These are phyloP conservation scores for Mesaphorura yosii DNA, from an alignment of 1,140 invertebrate genomes.

Conservation along the genomic window DNA sequence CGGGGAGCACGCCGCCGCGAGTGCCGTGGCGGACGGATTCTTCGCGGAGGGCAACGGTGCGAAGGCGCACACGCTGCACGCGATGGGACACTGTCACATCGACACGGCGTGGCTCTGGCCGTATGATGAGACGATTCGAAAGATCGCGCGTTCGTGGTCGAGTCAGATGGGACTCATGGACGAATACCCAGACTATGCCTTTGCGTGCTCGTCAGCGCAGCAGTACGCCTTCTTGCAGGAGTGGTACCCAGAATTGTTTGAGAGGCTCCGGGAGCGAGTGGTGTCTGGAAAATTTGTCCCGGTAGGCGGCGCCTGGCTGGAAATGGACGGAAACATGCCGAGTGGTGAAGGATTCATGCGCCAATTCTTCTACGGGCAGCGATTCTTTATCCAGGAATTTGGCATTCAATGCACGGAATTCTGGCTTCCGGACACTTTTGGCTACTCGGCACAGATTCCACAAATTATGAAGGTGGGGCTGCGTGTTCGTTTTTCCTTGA, in stretches of 20 bases:
- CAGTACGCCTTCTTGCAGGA: constrained; percentile 45
- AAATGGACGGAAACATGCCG: constrained; percentile 47
- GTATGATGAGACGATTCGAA: constrained; percentile 45
- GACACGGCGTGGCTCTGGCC: constrained; percentile 47
- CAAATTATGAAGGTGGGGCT: constrained; percentile 40
- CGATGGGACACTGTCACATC: constrained; percentile 43
- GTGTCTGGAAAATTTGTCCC: constrained; percentile 40
- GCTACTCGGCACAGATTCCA: constrained; percentile 46
- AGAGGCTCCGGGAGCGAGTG: constrained; percentile 38
- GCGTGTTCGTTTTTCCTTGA: background rate
- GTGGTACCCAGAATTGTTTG: constrained; percentile 40
- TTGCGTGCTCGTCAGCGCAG: constrained; percentile 47
- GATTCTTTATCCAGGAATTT: constrained; percentile 44
- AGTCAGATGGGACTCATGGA: constrained; percentile 42
- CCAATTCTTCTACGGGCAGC: constrained; percentile 46
- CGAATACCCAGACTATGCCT: constrained; percentile 41
- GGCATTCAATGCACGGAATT: constrained; percentile 39
- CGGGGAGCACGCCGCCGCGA: too few relatives aligned
- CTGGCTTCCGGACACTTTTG: constrained; percentile 49
- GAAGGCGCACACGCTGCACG: constrained; percentile 39
- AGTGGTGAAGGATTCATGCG: constrained; percentile 46
- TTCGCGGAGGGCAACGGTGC: constrained; percentile 41
- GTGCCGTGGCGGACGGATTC: constrained; percentile 37
- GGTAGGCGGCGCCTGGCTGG: constrained; percentile 45
- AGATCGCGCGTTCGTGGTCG: constrained; percentile 44